Evolutionary conservation across 2,113 vertebrate species (phyloP), one percentile per base, ranked within the genome.

Genomic region (Melanotaenia duboulayi): DNA sequence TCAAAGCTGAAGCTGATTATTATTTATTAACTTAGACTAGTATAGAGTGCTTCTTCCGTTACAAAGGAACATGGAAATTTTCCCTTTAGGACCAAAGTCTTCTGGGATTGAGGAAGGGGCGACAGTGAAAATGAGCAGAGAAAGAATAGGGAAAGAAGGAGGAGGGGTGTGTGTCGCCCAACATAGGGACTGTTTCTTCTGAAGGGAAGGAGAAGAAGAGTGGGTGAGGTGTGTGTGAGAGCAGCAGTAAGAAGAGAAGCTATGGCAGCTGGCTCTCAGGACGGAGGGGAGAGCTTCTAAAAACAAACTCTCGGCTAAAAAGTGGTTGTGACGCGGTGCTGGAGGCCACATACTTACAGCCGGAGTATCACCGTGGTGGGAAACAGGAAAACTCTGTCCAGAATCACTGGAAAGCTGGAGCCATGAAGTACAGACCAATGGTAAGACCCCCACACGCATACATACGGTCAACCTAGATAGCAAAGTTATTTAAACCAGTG

Each of bases 401-500:
- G 32, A 11, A 74, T 65, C 50, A 25, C 16, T 65, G 0, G 10
- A 87, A 57, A 23, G 48, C 58, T 50, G 80, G 57, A 82, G 57
- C 61, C 84, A 91, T 91, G 90, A 92, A 91, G 81, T 91, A 92
- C 87, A 90, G 90, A 91, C 74, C 86, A 50, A 7, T 80, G 91
- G 91, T 92, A 80, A 91, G 86, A 71, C 39, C 2, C 13, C 22
- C 9, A 11, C 40, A 28, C 10, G 9, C n/a, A 52, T 11, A 6
- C 32, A 6, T 35, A 9, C 32, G 28, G n/a, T 19, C 25, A 46
- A 35, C 42, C 6, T 22, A 0, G n/a, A 11, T 11, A 25, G 13
- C 28, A 56, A 59, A 25, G 28, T 25, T 22, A 1, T 2, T 17
- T 10, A 16, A 25, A 20, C 2, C 14, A 16, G 19, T 63, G 37